phyloP scores from a whole-genome alignment of 2,888 invertebrate genomes.

The Orthonychiurus folsomi region DNA sequence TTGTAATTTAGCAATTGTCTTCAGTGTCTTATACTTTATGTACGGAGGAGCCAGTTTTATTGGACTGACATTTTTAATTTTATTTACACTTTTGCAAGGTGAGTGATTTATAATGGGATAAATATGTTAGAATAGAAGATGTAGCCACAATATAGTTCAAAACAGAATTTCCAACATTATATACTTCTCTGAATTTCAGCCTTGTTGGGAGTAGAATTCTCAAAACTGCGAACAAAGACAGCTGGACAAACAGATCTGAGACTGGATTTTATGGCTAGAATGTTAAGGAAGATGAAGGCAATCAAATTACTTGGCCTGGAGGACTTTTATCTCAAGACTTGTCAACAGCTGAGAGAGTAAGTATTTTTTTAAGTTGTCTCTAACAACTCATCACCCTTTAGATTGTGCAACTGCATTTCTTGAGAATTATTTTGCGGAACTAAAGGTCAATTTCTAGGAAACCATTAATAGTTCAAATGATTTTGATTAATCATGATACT shows the following conservation, averaged over 20 bases:
- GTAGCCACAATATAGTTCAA: background rate
- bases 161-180: background rate
- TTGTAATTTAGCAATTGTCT: constrained; percentile 5
- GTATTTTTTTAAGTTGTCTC: background rate
- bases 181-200: background rate
- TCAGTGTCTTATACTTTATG: constrained; percentile 2
- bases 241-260: constrained; percentile 11
- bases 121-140: too few species aligned
- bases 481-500: background rate
- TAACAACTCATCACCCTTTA: too few species aligned
- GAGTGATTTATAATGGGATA: too few species aligned
- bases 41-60: constrained; percentile 9
- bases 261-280: constrained; percentile 1
- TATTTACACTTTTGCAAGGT: constrained; percentile 8
- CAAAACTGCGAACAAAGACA: constrained; percentile 4
- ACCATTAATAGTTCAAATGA: constrained; percentile 2
- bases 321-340: background rate
- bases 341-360: constrained; percentile 6
- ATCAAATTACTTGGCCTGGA: constrained; percentile 6
- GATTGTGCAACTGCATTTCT: too few species aligned
- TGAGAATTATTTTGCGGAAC: too few species aligned
- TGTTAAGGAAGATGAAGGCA: constrained; percentile 5
- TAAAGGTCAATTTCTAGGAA: too few species aligned
- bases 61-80: background rate
- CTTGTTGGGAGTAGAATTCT: background rate